Percentiles rank a stretch among this genome's conserved stretches.
Conservation (phyloP, 2,113 vertebrate species). For the Gallinago paraguaiae region DNA sequence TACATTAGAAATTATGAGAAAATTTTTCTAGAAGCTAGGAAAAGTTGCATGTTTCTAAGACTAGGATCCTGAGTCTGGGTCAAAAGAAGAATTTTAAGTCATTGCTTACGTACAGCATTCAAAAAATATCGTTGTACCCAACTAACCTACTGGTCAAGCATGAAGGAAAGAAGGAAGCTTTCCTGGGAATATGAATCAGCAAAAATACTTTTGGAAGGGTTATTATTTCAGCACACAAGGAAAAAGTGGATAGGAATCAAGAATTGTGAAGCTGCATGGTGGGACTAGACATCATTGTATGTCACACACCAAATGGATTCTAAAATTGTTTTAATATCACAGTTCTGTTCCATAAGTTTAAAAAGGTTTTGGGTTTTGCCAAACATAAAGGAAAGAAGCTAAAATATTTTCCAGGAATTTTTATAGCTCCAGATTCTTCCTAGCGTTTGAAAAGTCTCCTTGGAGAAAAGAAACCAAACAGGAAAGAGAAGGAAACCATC, state of each 20-base stretch:
- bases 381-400: background rate
- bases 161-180: background rate
- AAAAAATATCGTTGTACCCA: background rate
- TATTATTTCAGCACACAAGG: background rate
- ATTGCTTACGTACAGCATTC: background rate
- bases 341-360: background rate
- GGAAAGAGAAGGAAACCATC: background rate
- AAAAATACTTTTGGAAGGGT: background rate
- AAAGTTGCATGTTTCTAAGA: background rate
- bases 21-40: background rate
- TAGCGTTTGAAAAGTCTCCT: background rate
- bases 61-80: background rate
- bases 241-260: background rate
- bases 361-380: background rate
- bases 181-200: background rate
- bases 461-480: background rate
- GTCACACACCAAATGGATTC: background rate
- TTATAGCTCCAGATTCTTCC: background rate
- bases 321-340: background rate
- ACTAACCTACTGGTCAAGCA: background rate
- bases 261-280: background rate
- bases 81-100: background rate
- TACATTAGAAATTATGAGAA: background rate
- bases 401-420: background rate
- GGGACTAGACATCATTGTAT: background rate